phyloP scores from a whole-genome alignment of 2,113 vertebrate species.

The Ginglymostoma cirratum region DNA sequence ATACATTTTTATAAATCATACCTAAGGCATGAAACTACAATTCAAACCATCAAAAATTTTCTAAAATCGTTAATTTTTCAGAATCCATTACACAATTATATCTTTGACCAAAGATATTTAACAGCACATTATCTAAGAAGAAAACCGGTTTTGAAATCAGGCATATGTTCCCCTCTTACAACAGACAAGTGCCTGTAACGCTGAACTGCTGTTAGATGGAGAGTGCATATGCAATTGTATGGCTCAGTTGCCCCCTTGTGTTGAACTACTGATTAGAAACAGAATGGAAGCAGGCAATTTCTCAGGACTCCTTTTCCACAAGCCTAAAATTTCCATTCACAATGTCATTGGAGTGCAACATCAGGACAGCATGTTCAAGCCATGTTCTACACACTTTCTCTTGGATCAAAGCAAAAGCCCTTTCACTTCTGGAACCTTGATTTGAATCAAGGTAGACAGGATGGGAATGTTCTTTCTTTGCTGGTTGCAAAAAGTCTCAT shows the following conservation, averaged over 20 bases:
- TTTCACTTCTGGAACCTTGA: not conserved
- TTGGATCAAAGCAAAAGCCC: not conserved
- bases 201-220: not conserved
- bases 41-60: not conserved
- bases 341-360: not conserved
- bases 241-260: slow-evolving; percentile 8
- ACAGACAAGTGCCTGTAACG: not conserved
- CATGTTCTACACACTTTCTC: not conserved
- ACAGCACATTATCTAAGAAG: not conserved
- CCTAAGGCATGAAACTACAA: not conserved
- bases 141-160: not conserved
- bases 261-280: not conserved
- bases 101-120: not conserved
- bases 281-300: not conserved
- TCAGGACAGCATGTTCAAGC: not conserved
- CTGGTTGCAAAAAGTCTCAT: not conserved
- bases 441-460: not conserved
- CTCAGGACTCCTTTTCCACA: not conserved
- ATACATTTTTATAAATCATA: not conserved
- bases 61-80: not conserved
- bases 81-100: not conserved
- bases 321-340: not conserved
- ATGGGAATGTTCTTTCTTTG: not conserved
- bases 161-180: not conserved
- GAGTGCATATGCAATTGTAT: not conserved